Evolutionary conservation across 2,113 vertebrate genomes (phyloP), one percentile per base, ranked within the genome.

Genomic region (Polypterus senegalus): DNA sequence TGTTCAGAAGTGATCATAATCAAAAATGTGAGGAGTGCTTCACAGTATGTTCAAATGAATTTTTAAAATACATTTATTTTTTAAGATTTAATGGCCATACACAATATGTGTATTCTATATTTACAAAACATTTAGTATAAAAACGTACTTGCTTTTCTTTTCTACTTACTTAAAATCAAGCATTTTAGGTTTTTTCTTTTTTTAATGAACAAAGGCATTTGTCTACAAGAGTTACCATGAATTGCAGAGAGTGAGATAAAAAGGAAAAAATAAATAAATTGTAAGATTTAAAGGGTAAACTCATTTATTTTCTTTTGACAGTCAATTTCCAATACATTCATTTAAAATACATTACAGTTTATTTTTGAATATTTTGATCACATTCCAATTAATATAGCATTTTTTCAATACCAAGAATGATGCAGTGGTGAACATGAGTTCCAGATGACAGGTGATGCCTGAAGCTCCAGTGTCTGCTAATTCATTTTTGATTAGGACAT

Each of bases 311-410:
- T 80, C 65, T 76, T 70, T 61, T 83, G 81, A 73, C 75, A 85
- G 84, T 84, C 81, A 74, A 79, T 92, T 88, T 86, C 71, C 77
- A 81, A 79, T 78, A 66, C 60, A 72, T 71, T 73, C 76, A 81
- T 84, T 89, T 85, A 83, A 90, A 90, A 89, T 77, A 73, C 76
- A 86, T 91, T 88, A 80, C 75, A 77, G 69, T 79, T 82, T 78
- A 72, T 81, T 72, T 83, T 75, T 75, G 79, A 82, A 77, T 79
- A 75, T 76, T 86, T 82, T 76, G 71, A 75, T 83, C 84, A 82
- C 80, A 83, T 73, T 72, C 64, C 70, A 83, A 83, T 80, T 77
- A 80, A 85, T 86, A 83, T 79, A 74, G 79, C 74, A 84, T 64
- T 59, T 81, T 88, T 77, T 79, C 77, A 77, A 74, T 76, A 70